Base-by-base conservation (phyloP, 2,888 invertebrate species). In the Craniophora ligustri region DNA sequence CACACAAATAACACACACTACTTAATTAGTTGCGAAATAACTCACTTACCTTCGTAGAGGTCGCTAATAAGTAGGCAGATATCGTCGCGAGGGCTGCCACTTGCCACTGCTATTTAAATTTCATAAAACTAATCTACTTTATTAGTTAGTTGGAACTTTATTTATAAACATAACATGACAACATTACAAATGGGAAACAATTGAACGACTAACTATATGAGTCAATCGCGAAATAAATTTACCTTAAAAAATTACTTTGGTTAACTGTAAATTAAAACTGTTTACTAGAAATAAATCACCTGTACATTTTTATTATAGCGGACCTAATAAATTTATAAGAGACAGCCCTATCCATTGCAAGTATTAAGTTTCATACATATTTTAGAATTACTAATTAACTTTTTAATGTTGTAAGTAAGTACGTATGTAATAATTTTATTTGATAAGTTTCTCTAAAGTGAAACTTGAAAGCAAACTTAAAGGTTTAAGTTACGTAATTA, bases 21-120 rank as follows among this genome's bases (percentile, higher is more conserved):
- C n/a, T n/a, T n/a, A 49, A 58, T 57, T 68, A 72, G 57, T 72
- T 72, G 53, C 59, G 35, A 72, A 59, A 68, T 42, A 65, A 57
- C 63, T 40, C 8, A 54, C 28, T 66, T 67, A 39, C 70, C 68
- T 71, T 66, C 51, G 32, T 18, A 46, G 39, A 56, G 49, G 54
- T 69, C 49, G 39, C 34, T 31, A 28, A 30, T 41, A 47, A 39
- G 30, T 53, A 48, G 41, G 63, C 30, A 48, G 41, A 4, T 21
- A 55, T 32, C 18, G n/a, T 3, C 7, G 1, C 10, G 23, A 65
- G 63, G 49, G 65, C 11, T 62, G 55, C 5, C 46, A n/a, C 23
- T 26, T 23, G 5, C n/a, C n/a, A n/a, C n/a, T n/a, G n/a, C n/a
- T n/a, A n/a, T n/a, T n/a, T n/a, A n/a, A n/a, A n/a, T n/a, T n/a